Conservation (phyloP, 2,113 vertebrate species). For the Embiotoca jacksoni region DNA sequence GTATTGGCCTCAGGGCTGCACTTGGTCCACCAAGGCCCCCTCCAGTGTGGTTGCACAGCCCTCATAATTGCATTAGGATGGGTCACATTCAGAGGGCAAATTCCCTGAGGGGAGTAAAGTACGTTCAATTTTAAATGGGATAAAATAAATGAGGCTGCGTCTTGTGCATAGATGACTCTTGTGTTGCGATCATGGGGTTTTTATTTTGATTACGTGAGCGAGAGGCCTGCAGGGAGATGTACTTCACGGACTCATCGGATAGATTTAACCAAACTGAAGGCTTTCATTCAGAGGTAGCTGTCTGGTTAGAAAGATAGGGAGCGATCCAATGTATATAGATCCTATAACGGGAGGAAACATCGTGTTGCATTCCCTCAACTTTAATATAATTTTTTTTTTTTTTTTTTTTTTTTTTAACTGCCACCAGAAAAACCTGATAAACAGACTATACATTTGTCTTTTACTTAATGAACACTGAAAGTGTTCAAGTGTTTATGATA, state of each 20-base stretch:
- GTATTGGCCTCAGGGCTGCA: neutral
- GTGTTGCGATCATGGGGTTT: conserved; percentile 44
- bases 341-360: conserved; percentile 8
- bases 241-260: conserved; percentile 24
- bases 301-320: conserved; percentile 22
- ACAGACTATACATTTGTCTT: too few relatives aligned
- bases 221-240: conserved; percentile 25
- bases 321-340: conserved; percentile 25
- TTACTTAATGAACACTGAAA: neutral
- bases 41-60: neutral
- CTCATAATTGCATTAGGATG: conserved; percentile 20
- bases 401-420: too few relatives aligned
- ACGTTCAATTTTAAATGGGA: conserved; percentile 37
- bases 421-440: too few relatives aligned
- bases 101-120: conserved; percentile 22
- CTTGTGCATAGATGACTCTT: conserved; percentile 46
- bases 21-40: too few relatives aligned
- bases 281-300: conserved; percentile 32
- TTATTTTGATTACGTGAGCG: conserved; percentile 33
- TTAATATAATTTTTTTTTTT: too few relatives aligned
- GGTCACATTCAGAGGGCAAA: conserved; percentile 24
- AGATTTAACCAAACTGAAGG: conserved; percentile 52
- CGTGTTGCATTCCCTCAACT: too few relatives aligned
- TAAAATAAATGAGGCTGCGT: conserved; percentile 44
- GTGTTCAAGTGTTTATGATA: too few relatives aligned